Percentiles rank a stretch among this genome's conserved stretches.
Conservation (phyloP, 2,113 vertebrate genomes). For the Eublepharis macularius region DNA sequence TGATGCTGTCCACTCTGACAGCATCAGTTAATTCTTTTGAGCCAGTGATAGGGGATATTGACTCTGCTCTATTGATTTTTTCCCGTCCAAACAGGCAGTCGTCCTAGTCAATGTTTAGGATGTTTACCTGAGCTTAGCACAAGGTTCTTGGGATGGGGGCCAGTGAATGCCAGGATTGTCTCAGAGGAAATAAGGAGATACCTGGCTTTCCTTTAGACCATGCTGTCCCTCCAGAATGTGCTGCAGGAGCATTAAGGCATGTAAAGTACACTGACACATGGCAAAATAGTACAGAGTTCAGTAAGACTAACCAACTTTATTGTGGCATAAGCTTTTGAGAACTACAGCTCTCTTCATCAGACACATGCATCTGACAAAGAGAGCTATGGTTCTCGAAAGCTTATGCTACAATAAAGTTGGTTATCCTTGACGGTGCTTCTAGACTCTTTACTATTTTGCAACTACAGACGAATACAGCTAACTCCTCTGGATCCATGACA, state of each 20-base stretch:
- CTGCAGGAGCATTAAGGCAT: not conserved
- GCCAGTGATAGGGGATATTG: not conserved
- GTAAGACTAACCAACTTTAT: too few relatives aligned
- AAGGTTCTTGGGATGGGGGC: not conserved
- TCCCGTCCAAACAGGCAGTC: not conserved
- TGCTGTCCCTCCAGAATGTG: not conserved
- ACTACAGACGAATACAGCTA: too few relatives aligned
- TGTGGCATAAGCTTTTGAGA: too few relatives aligned
- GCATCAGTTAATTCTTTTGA: not conserved
- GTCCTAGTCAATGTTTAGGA: too few relatives aligned
- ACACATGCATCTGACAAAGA: too few relatives aligned
- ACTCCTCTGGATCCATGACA: too few relatives aligned
- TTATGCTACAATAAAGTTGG: too few relatives aligned
- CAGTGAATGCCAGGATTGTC: not conserved
- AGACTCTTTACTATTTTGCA: too few relatives aligned
- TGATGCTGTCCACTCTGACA: not conserved
- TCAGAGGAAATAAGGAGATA: not conserved
- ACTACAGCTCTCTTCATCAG: too few relatives aligned
- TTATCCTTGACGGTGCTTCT: too few relatives aligned
- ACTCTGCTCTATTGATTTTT: not conserved
- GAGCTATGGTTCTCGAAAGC: too few relatives aligned
- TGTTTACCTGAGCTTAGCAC: not conserved
- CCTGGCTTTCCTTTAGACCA: not conserved
- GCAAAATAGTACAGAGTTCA: too few relatives aligned
- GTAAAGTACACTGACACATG: not conserved